Evolutionary conservation across 1,140 invertebrate genomes (phyloP).

Genomic region (Conopomorpha cramerella): DNA sequence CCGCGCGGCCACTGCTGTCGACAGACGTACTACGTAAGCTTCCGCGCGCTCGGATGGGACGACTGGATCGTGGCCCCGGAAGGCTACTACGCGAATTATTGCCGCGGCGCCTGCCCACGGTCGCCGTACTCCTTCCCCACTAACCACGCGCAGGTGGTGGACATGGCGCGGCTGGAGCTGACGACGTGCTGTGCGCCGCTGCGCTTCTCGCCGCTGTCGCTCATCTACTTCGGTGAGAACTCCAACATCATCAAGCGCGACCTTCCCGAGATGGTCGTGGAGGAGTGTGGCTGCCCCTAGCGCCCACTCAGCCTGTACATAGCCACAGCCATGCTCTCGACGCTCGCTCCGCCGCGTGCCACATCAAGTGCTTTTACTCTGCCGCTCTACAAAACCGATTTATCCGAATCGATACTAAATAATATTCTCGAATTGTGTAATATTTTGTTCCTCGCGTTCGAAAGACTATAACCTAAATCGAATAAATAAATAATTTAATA

Average conservation of each 20-base stretch:
- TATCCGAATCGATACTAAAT: conserved; percentile 52
- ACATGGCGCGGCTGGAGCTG: conserved; percentile 84
- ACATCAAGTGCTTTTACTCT: too few species aligned
- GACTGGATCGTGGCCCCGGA: conserved; percentile 93
- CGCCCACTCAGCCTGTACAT: too few species aligned
- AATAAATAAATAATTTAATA: conserved; percentile 51
- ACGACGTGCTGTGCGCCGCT: conserved; percentile 92
- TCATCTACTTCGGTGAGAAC: conserved; percentile 92
- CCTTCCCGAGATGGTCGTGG: conserved; percentile 94
- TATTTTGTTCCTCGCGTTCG: conserved; percentile 55
- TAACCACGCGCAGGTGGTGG: conserved; percentile 88
- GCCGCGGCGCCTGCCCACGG: conserved; percentile 83
- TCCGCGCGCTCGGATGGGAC: conserved; percentile 89
- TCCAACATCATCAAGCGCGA: conserved; percentile 91
- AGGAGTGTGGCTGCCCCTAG: conserved; percentile 93
- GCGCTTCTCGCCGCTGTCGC: conserved; percentile 88
- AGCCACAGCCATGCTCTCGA: too few species aligned
- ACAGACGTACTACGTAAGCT: conserved; percentile 88
- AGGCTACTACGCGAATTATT: conserved; percentile 93
- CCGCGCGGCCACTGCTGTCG: conserved; percentile 85
- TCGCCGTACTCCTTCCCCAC: conserved; percentile 84
- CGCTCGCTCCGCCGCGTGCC: too few species aligned
- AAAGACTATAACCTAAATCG: conserved; percentile 55
- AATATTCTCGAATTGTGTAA: conserved; percentile 56
- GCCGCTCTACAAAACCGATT: conserved; percentile 43